Evolutionary conservation across 2,888 invertebrate genomes (phyloP).

Genomic region (Trachelus stipa): DNA sequence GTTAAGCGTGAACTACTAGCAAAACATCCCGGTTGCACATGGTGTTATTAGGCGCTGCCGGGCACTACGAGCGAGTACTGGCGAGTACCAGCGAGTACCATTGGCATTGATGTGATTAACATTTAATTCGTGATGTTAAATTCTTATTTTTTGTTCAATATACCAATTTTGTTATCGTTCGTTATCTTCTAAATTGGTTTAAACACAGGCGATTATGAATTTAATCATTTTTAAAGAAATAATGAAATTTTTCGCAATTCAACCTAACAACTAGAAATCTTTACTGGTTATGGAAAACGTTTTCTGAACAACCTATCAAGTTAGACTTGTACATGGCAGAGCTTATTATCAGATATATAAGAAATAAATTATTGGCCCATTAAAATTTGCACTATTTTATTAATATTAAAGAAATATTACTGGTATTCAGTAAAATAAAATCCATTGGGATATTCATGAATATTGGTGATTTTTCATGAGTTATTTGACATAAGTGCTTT

Average conservation of each 20-base stretch:
- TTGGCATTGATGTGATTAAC: not conserved
- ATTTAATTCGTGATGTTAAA: not conserved
- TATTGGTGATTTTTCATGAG: not conserved
- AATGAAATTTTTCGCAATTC: not conserved
- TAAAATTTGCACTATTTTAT: not conserved
- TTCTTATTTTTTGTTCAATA: not conserved
- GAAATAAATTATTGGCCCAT: not conserved
- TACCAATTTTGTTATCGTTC: not conserved
- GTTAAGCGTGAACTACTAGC: not conserved
- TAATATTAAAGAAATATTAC: not conserved
- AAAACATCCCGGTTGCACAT: not conserved
- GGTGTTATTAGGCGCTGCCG: not conserved
- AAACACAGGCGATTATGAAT: not conserved
- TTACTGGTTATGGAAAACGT: too few relatives aligned
- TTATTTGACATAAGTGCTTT: not conserved
- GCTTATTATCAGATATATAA: not conserved
- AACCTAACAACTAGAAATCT: not conserved
- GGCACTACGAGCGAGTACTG: not conserved
- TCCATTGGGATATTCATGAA: not conserved
- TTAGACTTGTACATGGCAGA: too few relatives aligned
- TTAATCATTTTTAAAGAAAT: not conserved
- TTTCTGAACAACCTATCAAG: too few relatives aligned
- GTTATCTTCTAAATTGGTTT: not conserved
- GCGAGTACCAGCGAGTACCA: not conserved
- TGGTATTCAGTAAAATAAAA: not conserved